phyloP scores from a whole-genome alignment of 1,140 invertebrate genomes.

The Diorhabda elongata region DNA sequence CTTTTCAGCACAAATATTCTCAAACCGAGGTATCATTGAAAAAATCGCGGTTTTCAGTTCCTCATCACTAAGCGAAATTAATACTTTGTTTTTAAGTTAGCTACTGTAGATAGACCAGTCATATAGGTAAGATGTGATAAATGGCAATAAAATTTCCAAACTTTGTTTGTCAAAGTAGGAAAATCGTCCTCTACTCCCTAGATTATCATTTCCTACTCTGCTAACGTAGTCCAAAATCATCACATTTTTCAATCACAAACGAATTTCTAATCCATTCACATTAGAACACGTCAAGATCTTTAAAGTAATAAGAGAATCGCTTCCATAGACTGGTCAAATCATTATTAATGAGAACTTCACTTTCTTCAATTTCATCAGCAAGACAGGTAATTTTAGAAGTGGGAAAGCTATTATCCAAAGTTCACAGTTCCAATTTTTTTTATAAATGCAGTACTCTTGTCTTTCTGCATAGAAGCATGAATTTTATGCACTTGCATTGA shows the following conservation, averaged over 20 bases:
- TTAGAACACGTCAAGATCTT: constrained; percentile 11
- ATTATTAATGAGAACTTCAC: constrained; percentile 28
- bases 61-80: constrained; percentile 23
- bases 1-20: not conserved
- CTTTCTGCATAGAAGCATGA: constrained; percentile 18
- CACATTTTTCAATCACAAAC: not conserved
- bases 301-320: constrained; percentile 27
- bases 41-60: constrained; percentile 23
- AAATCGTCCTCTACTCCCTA: too few species aligned
- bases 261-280: constrained; percentile 1
- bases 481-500: constrained; percentile 15
- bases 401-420: too few species aligned
- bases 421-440: too few species aligned
- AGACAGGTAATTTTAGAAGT: constrained; percentile 7
- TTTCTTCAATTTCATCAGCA: constrained; percentile 29
- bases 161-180: too few species aligned
- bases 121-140: too few species aligned
- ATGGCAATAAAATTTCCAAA: too few species aligned
- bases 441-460: not conserved
- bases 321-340: constrained; percentile 23
- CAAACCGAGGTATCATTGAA: constrained; percentile 21
- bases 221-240: too few species aligned
- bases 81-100: constrained; percentile 14
- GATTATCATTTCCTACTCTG: too few species aligned
- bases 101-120: too few species aligned